These are phyloP conservation scores for Actinia equina DNA, from an alignment of 64 coral and sea anemone species.

Conservation along the genomic window DNA sequence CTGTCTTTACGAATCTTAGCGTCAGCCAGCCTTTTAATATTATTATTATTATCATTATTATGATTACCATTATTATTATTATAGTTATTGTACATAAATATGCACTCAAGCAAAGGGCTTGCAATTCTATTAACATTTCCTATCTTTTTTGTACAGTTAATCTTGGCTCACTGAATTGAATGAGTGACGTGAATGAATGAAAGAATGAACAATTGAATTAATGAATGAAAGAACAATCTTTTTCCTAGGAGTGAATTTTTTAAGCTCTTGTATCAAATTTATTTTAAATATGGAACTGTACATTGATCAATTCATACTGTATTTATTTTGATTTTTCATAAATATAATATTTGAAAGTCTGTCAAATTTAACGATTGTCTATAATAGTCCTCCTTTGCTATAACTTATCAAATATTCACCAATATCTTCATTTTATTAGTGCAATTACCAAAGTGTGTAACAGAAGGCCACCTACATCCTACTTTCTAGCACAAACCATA, in stretches of 20 bases:
- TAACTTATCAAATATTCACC: not conserved
- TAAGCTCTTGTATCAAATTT: conserved; percentile 16
- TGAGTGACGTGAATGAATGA: not conserved
- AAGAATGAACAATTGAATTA: not conserved
- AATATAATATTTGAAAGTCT: conserved; percentile 21
- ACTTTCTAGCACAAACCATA: no score
- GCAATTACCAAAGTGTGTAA: not conserved
- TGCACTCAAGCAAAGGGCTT: conserved; percentile 3
- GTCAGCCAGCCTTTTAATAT: not conserved
- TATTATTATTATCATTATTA: not conserved
- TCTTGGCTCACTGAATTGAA: conserved; percentile 1
- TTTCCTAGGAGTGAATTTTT: conserved; percentile 22
- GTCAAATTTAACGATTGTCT: not conserved
- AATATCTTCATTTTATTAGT: not conserved
- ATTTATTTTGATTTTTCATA: conserved; percentile 32
- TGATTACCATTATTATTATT: conserved; percentile 9
- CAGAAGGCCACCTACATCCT: not conserved
- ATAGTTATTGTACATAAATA: conserved; percentile 28
- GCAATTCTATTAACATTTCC: conserved; percentile 17
- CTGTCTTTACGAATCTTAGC: not conserved
- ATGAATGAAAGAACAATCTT: not conserved
- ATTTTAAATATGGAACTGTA: conserved; percentile 30
- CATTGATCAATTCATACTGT: conserved; percentile 25
- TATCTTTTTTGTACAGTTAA: conserved; percentile 18
- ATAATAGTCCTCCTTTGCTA: not conserved